These are phyloP conservation scores for Caprella mutica DNA, from an alignment of 2,888 invertebrate species.

Conservation along the genomic window DNA sequence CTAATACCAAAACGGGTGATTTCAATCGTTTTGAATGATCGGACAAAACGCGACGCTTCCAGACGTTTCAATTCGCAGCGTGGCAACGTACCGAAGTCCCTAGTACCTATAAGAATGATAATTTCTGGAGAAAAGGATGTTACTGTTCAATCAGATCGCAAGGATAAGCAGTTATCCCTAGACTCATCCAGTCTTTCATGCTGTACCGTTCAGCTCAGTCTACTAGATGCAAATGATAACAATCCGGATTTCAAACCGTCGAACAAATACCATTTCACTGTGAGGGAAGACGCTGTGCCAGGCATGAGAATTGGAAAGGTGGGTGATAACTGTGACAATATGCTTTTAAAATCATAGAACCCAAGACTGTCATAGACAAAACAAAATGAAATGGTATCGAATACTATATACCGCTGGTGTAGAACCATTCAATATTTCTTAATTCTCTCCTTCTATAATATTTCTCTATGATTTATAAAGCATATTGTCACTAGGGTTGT, in stretches of 20 bases:
- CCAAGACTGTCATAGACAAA: not conserved
- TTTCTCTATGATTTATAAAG: too few relatives aligned
- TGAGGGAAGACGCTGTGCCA: constrained; percentile 55
- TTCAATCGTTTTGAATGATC: not conserved
- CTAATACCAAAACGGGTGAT: not conserved
- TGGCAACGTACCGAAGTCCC: not conserved
- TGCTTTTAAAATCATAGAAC: not conserved
- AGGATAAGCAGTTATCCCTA: too few relatives aligned
- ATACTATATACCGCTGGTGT: too few relatives aligned
- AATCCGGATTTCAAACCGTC: constrained; percentile 73
- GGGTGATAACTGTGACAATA: constrained; percentile 14
- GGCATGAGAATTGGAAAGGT: constrained; percentile 62
- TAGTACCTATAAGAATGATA: not conserved
- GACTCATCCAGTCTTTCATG: constrained; percentile 38
- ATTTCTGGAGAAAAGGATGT: not conserved
- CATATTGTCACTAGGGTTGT: too few relatives aligned
- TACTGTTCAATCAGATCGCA: not conserved
- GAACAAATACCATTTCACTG: constrained; percentile 66
- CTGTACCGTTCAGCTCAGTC: constrained; percentile 66
- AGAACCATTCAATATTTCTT: too few relatives aligned
- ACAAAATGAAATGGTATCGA: too few relatives aligned
- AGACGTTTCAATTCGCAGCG: not conserved
- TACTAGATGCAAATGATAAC: constrained; percentile 83
- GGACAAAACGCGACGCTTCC: not conserved
- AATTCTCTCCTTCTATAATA: too few relatives aligned